Evolutionary conservation across 2,113 vertebrate species (phyloP).

Genomic region (Osmerus mordax): DNA sequence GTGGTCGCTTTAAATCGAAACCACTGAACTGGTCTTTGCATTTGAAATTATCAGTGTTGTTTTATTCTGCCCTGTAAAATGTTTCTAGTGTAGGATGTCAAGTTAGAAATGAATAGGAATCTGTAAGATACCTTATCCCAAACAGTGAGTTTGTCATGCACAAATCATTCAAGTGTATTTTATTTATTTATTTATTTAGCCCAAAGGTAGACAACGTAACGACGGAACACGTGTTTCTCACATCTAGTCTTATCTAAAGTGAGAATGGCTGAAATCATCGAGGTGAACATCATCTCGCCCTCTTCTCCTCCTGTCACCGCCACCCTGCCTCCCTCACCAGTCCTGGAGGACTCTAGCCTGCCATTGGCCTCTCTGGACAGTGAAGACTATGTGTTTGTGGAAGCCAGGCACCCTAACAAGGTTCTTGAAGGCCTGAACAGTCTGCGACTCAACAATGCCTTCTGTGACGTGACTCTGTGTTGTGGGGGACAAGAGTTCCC

Average conservation of each 20-base stretch:
- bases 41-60: no score
- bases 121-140: neutral
- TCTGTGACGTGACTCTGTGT: slow-evolving; percentile 79
- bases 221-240: neutral
- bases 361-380: slow-evolving; percentile 38
- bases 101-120: neutral
- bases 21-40: no score
- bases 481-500: slow-evolving; percentile 79
- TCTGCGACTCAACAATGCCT: slow-evolving; percentile 75
- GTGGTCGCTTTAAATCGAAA: no score
- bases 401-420: slow-evolving; percentile 68
- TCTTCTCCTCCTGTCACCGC: slow-evolving; percentile 35
- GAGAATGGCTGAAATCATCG: slow-evolving; percentile 68
- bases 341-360: slow-evolving; percentile 43
- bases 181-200: no score
- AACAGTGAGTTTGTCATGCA: no score
- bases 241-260: slow-evolving; percentile 27
- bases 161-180: no score
- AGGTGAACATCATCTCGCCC: slow-evolving; percentile 38
- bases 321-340: slow-evolving; percentile 31
- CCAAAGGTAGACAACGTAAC: no score
- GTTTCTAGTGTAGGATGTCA: neutral
- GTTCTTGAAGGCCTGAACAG: slow-evolving; percentile 77
- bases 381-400: slow-evolving; percentile 75
- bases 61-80: neutral